Evolutionary conservation across 2,797 vertebrate species (phyloP), one percentile per base, ranked within the genome.

Genomic region (Coilia nasus): DNA sequence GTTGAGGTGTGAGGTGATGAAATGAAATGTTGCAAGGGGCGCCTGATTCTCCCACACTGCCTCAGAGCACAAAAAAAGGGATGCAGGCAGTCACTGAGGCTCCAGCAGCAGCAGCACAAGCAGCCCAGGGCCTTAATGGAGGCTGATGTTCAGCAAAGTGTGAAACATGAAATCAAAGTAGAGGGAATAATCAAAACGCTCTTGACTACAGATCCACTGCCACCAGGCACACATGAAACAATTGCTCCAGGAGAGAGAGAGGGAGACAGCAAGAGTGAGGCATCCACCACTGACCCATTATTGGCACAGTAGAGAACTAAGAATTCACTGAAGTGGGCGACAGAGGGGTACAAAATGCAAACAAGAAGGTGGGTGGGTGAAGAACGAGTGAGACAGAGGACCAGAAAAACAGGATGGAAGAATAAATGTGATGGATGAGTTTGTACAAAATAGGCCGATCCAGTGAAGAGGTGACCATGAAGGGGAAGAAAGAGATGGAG

Each of bases 371-470:
- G 67, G 28, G 67, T 41, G 67, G 67, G 14, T 75, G 67, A 35
- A 75, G 67, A 90, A 85, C 81, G 60, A 85, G 87, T 82, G 86
- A 88, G 85, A 84, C 87, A 23, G 87, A 89, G 87, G 28, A 35
- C 28, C 28, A 41, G 31, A 41, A 17, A 75, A 41, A 75, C 31
- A 17, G 15, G 31, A 17, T 4, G 67, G 28, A 75, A 35, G 67
- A 31, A 41, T 6, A 1, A 14, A 41, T 41, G 31, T 75, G 67
- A 31, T 35, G 35, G 28, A 75, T 17, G 67, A 35, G 28, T 35
- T 19, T 14, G 35, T 31, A 28, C 23, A 35, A 75, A 75, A 75
- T 75, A 75, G 67, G 67, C 5, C 17, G 28, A 35, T 75, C 28
- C 35, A 17, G 67, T 75, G 67, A 75, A 75, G 28, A 75, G 67